Conservation (phyloP, 2,888 invertebrate species). For the Branchellion lobata region DNA sequence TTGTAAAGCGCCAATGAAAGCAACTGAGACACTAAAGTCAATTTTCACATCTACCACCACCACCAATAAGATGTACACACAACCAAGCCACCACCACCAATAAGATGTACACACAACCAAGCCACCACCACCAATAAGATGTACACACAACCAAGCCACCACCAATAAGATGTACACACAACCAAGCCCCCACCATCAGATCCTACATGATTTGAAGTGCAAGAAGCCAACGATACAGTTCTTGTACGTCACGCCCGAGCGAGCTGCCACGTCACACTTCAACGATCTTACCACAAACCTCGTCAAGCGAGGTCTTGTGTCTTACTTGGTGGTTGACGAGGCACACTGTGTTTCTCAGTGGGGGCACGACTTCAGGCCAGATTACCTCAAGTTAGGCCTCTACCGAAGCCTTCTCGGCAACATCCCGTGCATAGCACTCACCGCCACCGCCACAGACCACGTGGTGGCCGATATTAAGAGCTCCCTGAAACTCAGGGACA, state of each 20-base stretch:
- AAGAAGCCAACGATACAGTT: slow-evolving; percentile 77
- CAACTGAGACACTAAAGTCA: not conserved
- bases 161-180: too few relatives aligned
- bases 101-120: not conserved
- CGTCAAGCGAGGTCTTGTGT: slow-evolving; percentile 74
- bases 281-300: slow-evolving; percentile 69
- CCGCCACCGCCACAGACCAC: slow-evolving; percentile 80
- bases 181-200: too few relatives aligned
- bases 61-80: not conserved
- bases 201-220: slow-evolving; percentile 72
- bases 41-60: slow-evolving; percentile 4
- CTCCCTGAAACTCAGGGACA: slow-evolving; percentile 65
- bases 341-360: slow-evolving; percentile 80
- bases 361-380: slow-evolving; percentile 94
- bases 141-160: not conserved
- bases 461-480: slow-evolving; percentile 59
- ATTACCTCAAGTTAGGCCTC: slow-evolving; percentile 83
- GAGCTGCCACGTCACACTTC: slow-evolving; percentile 74
- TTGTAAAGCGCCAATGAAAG: too few relatives aligned
- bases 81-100: too few relatives aligned
- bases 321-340: slow-evolving; percentile 92
- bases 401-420: slow-evolving; percentile 68
- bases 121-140: too few relatives aligned
- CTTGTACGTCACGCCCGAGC: slow-evolving; percentile 94
- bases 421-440: slow-evolving; percentile 83